Evolutionary conservation across 2,888 invertebrate genomes (phyloP).

Genomic region (Noctua comes): DNA sequence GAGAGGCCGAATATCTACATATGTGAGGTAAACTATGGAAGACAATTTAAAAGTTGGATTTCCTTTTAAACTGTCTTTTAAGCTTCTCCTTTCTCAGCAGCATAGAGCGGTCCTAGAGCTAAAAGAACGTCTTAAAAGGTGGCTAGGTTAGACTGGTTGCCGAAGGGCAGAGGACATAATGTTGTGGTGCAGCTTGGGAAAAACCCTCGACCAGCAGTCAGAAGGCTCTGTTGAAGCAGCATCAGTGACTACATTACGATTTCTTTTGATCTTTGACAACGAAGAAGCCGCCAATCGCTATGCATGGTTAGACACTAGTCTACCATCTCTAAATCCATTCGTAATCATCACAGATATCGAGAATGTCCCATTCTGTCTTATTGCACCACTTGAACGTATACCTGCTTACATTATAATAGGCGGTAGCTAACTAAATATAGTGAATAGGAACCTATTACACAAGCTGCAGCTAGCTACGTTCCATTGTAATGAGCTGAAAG

Average conservation of each 20-base stretch:
- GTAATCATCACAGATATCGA: neutral
- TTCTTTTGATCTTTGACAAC: neutral
- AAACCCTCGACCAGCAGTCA: neutral
- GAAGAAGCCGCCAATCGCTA: neutral
- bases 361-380: neutral
- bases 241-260: neutral
- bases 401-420: neutral
- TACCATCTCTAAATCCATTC: neutral
- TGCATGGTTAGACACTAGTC: neutral
- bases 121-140: neutral
- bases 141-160: neutral
- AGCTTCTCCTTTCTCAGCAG: neutral
- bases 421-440: neutral
- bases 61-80: too few species aligned
- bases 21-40: constrained; percentile 78
- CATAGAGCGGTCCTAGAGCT: neutral
- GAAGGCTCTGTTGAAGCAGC: neutral
- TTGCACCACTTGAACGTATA: neutral
- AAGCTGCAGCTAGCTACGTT: neutral
- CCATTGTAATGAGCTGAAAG: constrained; percentile 23
- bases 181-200: neutral
- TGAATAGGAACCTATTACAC: neutral
- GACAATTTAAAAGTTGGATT: neutral
- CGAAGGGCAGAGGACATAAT: neutral
- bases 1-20: constrained; percentile 81